phyloP scores from a whole-genome alignment of 2,888 invertebrate genomes.

The Spisula subtruncata region DNA sequence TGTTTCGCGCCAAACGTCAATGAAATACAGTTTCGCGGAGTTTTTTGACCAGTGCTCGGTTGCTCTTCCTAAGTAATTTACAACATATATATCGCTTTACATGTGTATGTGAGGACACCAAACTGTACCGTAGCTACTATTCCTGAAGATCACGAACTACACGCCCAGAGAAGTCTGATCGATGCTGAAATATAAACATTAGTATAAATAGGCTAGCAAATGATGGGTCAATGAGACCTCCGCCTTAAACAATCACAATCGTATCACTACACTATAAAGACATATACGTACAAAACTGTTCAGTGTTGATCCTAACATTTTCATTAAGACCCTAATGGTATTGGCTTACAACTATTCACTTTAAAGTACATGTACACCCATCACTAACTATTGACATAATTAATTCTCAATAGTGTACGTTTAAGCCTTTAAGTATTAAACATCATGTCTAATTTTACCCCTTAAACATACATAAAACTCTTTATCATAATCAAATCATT shows the following conservation, averaged over 20 bases:
- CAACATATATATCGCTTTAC: too few species aligned
- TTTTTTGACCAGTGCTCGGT: too few species aligned
- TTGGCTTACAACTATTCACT: not conserved
- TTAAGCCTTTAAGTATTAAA: not conserved
- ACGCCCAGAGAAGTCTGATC: too few species aligned
- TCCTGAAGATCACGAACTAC: too few species aligned
- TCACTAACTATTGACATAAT: slow-evolving; percentile 1
- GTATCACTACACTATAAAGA: not conserved
- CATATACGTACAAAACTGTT: not conserved
- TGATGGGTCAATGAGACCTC: not conserved
- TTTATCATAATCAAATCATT: not conserved
- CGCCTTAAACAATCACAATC: not conserved
- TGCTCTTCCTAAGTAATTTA: too few species aligned
- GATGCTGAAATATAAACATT: too few species aligned
- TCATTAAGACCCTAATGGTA: not conserved
- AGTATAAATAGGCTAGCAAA: too few species aligned
- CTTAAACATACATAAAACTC: slow-evolving; percentile 6
- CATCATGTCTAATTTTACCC: not conserved
- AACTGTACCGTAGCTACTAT: too few species aligned
- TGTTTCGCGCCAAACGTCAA: too few species aligned
- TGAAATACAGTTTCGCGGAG: too few species aligned
- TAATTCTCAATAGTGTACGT: not conserved
- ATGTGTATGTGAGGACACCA: too few species aligned
- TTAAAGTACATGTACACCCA: not conserved
- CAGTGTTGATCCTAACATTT: not conserved